Percentiles rank a stretch among this genome's conserved stretches.
Conservation (phyloP, 2,888 invertebrate genomes). For the Graphium colonna region DNA sequence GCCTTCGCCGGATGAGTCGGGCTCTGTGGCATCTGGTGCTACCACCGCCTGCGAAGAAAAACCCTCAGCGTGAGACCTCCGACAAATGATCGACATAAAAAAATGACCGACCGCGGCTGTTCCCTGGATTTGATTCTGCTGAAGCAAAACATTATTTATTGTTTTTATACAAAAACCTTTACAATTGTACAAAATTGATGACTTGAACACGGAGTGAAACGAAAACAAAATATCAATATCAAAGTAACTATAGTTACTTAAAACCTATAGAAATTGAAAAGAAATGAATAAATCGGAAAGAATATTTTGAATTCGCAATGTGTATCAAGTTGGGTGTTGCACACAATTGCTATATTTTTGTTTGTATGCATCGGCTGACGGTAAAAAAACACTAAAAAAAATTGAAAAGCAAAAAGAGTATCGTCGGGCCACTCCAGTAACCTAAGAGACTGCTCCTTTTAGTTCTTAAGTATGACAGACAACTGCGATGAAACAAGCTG, state of each 20-base stretch:
- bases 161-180: conserved; percentile 66
- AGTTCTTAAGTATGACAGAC: conserved; percentile 54
- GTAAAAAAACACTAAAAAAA: conserved; percentile 58
- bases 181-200: conserved; percentile 71
- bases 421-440: conserved; percentile 58
- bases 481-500: conserved; percentile 58
- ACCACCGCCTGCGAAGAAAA: conserved; percentile 85
- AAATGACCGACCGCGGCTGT: conserved; percentile 31
- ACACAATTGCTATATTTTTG: conserved; percentile 71
- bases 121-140: conserved; percentile 57
- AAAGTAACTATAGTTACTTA: conserved; percentile 9
- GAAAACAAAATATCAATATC: conserved; percentile 58
- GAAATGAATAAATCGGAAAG: conserved; percentile 23
- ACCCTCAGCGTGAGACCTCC: conserved; percentile 75
- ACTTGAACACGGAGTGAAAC: conserved; percentile 68
- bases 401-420: conserved; percentile 42
- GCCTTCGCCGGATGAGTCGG: conserved; percentile 79
- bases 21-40: conserved; percentile 84
- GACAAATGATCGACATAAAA: conserved; percentile 7
- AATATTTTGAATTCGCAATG: conserved; percentile 74
- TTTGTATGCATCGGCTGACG: conserved; percentile 56
- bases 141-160: conserved; percentile 66
- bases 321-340: conserved; percentile 69
- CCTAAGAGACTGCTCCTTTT: conserved; percentile 71
- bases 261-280: neutral